Conservation (phyloP, 2,113 vertebrate species). For the Grammomys dolichurus region DNA sequence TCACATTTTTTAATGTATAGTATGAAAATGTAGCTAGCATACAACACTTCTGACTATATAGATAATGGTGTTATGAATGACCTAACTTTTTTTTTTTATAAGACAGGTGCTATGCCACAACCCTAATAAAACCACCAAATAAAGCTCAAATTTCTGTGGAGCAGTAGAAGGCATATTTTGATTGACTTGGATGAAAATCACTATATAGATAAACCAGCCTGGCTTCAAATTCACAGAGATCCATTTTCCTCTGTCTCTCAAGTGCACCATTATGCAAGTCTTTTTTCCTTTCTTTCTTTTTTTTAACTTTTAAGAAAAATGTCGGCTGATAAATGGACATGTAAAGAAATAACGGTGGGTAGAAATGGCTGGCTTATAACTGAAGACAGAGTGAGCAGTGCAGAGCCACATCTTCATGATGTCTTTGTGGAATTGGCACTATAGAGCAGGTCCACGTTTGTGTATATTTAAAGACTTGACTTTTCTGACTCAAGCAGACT, state of each 20-base stretch:
- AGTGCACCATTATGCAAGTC: too few species aligned
- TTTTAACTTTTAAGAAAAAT: neutral
- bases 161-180: neutral
- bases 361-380: neutral
- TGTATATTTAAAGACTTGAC: conserved; percentile 6
- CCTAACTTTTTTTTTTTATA: neutral
- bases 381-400: neutral
- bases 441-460: neutral
- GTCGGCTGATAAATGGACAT: neutral
- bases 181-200: neutral
- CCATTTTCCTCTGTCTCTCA: neutral
- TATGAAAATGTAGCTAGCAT: conserved; percentile 8
- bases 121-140: neutral
- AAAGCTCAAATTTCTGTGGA: neutral
- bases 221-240: neutral
- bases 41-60: neutral
- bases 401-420: neutral
- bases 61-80: conserved; percentile 1
- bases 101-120: neutral
- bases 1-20: conserved; percentile 40
- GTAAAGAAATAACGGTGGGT: neutral
- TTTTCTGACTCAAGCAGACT: neutral
- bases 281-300: too few species aligned
- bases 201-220: neutral
- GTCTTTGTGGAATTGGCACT: neutral